phyloP scores from a whole-genome alignment of 1,140 invertebrate genomes.

The Lucilia cuprina region DNA sequence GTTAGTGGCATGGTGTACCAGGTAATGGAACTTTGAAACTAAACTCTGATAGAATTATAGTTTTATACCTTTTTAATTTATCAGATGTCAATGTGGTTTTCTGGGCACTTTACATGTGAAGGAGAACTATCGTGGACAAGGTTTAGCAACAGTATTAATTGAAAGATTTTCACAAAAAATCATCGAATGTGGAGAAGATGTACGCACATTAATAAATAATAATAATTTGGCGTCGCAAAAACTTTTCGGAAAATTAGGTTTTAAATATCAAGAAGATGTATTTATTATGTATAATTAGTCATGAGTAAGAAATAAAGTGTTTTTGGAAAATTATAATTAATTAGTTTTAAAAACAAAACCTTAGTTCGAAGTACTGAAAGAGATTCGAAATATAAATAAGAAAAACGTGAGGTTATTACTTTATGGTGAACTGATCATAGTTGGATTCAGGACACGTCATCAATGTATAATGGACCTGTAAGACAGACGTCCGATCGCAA shows the following conservation, averaged over 20 bases:
- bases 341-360: no score
- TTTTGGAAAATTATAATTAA: no score
- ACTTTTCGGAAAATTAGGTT: neutral
- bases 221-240: neutral
- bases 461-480: no score
- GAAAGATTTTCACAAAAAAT: neutral
- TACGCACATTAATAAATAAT: neutral
- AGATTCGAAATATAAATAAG: no score
- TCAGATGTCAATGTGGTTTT: slow-evolving; percentile 8
- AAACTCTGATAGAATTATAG: neutral
- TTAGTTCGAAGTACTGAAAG: no score
- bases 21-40: neutral
- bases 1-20: slow-evolving; percentile 37
- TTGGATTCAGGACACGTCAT: no score
- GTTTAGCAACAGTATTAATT: neutral
- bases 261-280: neutral
- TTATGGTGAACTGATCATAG: no score
- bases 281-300: neutral
- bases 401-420: no score
- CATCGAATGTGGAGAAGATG: neutral
- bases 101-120: neutral
- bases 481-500: no score
- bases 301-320: neutral
- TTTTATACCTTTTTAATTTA: neutral
- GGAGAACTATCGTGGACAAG: neutral